A percentile compares a stretch with the other conserved stretches of the same genome.
Conservation (phyloP, 2,113 vertebrate species). For the Agelaius tricolor region DNA sequence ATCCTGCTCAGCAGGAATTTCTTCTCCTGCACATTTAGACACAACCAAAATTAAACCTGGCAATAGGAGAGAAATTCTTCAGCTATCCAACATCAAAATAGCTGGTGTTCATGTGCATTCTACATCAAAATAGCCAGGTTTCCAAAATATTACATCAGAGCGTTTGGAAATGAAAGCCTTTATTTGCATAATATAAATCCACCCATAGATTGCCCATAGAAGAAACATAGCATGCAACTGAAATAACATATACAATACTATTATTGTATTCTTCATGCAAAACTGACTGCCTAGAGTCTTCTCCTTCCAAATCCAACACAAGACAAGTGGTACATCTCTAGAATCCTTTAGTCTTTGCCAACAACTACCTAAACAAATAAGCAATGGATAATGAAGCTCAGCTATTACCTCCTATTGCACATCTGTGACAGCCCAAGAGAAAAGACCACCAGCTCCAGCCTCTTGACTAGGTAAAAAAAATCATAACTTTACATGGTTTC, state of each 20-base stretch:
- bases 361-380: not conserved
- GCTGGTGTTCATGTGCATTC: not conserved
- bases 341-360: not conserved
- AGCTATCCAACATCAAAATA: not conserved
- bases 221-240: not conserved
- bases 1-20: not conserved
- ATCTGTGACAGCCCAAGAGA: not conserved
- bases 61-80: not conserved
- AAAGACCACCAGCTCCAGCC: not conserved
- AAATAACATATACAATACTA: not conserved
- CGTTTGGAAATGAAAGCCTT: not conserved
- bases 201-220: not conserved
- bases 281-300: not conserved
- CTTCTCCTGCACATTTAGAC: not conserved
- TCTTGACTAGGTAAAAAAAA: not conserved
- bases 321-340: not conserved
- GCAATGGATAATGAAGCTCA: not conserved
- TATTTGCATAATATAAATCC: not conserved
- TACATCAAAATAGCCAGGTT: not conserved
- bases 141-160: not conserved
- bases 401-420: not conserved
- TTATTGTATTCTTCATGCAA: not conserved
- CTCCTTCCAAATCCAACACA: not conserved
- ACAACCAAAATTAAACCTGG: not conserved
- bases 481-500: not conserved